A percentile compares a stretch with the other conserved stretches of the same genome.
These are phyloP conservation scores for Leucoptera coffeella DNA, from an alignment of 2,888 invertebrate genomes.

Conservation along the genomic window DNA sequence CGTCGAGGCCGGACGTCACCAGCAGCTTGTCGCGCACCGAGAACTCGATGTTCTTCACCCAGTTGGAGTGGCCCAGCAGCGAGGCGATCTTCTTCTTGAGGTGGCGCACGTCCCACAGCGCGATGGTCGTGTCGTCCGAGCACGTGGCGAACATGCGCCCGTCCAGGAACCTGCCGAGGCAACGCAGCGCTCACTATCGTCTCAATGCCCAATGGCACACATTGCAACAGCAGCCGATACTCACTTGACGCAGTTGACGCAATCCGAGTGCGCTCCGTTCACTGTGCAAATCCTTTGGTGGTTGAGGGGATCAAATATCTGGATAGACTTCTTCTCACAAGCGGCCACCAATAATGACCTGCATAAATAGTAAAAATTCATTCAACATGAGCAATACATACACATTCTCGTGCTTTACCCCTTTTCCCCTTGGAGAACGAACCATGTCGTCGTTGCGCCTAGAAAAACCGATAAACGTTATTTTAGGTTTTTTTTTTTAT, in stretches of 20 bases:
- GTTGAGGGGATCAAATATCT: constrained; percentile 82
- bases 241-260: constrained; percentile 91
- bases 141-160: constrained; percentile 85
- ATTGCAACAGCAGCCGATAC: too few relatives aligned
- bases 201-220: too few relatives aligned
- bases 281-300: constrained; percentile 69
- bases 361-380: too few relatives aligned
- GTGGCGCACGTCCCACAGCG: constrained; percentile 88
- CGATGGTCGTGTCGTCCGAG: constrained; percentile 90
- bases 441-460: too few relatives aligned
- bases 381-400: too few relatives aligned
- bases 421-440: too few relatives aligned
- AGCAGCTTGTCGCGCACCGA: constrained; percentile 76
- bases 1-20: constrained; percentile 89
- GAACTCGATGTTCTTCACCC: constrained; percentile 96
- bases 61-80: constrained; percentile 83
- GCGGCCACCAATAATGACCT: constrained; percentile 83
- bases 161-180: constrained; percentile 71
- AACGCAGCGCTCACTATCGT: too few relatives aligned
- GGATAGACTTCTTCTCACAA: constrained; percentile 81
- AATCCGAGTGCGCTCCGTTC: constrained; percentile 78
- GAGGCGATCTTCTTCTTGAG: constrained; percentile 70
- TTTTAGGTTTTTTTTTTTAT: too few relatives aligned
- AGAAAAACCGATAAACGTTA: too few relatives aligned
- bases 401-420: too few relatives aligned